These are phyloP conservation scores for Rhyacichthys aspro DNA, from an alignment of 2,797 vertebrate species.

Conservation along the genomic window DNA sequence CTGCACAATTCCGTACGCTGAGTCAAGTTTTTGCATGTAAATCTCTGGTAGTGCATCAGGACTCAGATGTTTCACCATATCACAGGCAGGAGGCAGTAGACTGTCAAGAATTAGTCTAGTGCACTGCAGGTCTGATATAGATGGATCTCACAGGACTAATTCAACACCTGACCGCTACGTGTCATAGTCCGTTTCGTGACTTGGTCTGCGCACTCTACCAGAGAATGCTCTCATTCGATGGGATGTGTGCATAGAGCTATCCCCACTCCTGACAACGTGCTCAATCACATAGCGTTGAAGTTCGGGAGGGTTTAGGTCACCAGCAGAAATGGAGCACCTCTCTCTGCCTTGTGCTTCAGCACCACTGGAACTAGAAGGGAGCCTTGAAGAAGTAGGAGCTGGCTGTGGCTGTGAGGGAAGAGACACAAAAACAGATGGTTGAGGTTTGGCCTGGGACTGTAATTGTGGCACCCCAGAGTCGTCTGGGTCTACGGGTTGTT, in stretches of 20 bases:
- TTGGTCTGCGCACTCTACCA: conserved; percentile 12
- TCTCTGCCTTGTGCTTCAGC: not conserved
- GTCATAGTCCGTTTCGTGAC: conserved; percentile 5
- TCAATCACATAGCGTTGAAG: not conserved
- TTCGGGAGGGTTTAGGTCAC: not conserved
- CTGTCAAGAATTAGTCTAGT: conserved; percentile 28
- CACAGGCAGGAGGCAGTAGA: conserved; percentile 18
- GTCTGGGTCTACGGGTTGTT: not conserved
- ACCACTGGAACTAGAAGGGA: not conserved
- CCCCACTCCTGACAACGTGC: not conserved
- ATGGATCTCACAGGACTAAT: conserved; percentile 12
- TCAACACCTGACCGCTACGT: conserved; percentile 23
- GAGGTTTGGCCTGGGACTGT: too few relatives aligned
- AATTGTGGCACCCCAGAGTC: too few relatives aligned
- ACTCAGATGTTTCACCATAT: conserved; percentile 14
- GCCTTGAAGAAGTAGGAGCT: not conserved
- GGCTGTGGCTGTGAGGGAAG: not conserved
- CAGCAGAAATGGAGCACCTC: not conserved
- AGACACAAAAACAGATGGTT: not conserved
- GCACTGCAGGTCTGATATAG: conserved; percentile 3
- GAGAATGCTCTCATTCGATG: conserved; percentile 17
- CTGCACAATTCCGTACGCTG: conserved; percentile 30
- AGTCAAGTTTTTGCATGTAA: conserved; percentile 23
- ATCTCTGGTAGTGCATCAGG: not conserved
- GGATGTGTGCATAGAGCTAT: not conserved